Evolutionary conservation across 2,113 vertebrate genomes (phyloP).

Genomic region (Cyanoliseus patagonus): DNA sequence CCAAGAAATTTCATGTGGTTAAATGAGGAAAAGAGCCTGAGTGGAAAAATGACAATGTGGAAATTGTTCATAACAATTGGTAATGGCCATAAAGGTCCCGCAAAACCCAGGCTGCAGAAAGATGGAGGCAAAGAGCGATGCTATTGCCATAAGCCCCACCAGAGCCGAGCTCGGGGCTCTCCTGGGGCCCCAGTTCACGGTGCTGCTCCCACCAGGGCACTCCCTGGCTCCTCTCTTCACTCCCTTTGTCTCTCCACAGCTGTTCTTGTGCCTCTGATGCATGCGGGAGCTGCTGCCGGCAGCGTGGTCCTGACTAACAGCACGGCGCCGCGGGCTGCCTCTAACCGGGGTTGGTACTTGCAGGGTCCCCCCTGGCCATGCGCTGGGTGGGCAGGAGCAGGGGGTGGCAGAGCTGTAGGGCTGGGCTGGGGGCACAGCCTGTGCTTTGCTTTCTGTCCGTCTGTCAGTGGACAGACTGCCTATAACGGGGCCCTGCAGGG

Average conservation of each 20-base stretch:
- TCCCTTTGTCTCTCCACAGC: constrained; percentile 27
- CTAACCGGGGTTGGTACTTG: neutral
- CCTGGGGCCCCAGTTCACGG: neutral
- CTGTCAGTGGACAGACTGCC: fast-evolving
- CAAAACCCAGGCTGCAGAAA: neutral
- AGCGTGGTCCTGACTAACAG: constrained; percentile 18
- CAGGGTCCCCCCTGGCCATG: neutral
- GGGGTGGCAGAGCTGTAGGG: neutral
- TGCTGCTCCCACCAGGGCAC: neutral
- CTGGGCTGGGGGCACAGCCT: neutral
- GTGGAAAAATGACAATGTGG: neutral
- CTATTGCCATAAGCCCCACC: neutral
- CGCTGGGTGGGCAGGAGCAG: neutral
- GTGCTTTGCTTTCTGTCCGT: neutral
- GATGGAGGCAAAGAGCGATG: neutral
- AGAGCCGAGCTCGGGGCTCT: neutral
- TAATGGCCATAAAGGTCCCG: neutral
- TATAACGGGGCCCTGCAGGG: neutral
- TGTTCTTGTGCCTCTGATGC: constrained; percentile 9
- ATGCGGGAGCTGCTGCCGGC: neutral
- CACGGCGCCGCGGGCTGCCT: neutral
- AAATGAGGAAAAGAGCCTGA: neutral
- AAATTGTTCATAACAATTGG: neutral
- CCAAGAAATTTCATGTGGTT: neutral
- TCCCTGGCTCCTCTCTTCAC: neutral